Conservation (phyloP, 2,797 vertebrate genomes). For the Cryptoprocta ferox region DNA sequence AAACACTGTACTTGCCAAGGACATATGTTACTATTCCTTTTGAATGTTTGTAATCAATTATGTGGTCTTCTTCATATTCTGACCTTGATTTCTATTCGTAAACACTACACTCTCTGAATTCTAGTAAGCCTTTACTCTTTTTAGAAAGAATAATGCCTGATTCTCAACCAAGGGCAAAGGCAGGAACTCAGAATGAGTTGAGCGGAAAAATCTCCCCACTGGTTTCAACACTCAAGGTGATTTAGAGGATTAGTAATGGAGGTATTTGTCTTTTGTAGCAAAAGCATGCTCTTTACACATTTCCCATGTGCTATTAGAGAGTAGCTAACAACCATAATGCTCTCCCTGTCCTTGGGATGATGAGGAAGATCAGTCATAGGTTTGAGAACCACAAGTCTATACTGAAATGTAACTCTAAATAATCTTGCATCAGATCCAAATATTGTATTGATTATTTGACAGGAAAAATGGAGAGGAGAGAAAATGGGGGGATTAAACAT, state of each 20-base stretch:
- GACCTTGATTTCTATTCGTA: slow-evolving; percentile 7
- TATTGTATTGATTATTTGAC: neutral
- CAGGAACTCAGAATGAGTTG: neutral
- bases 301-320: neutral
- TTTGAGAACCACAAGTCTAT: neutral
- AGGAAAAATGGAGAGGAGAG: neutral
- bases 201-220: neutral
- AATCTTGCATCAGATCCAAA: neutral
- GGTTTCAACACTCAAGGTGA: neutral
- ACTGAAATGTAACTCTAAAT: slow-evolving; percentile 43
- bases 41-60: neutral
- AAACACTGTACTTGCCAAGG: neutral
- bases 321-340: neutral
- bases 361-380: neutral
- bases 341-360: neutral
- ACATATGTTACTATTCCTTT: neutral
- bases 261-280: neutral
- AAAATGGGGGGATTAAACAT: neutral
- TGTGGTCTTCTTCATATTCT: neutral
- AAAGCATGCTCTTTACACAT: neutral
- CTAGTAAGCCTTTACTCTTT: neutral
- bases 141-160: neutral
- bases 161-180: neutral
- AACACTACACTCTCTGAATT: neutral
- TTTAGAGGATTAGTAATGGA: neutral